Percentiles rank a stretch among this genome's conserved stretches.
Conservation (phyloP, 2,888 invertebrate genomes). For the Cordilura impudica region DNA sequence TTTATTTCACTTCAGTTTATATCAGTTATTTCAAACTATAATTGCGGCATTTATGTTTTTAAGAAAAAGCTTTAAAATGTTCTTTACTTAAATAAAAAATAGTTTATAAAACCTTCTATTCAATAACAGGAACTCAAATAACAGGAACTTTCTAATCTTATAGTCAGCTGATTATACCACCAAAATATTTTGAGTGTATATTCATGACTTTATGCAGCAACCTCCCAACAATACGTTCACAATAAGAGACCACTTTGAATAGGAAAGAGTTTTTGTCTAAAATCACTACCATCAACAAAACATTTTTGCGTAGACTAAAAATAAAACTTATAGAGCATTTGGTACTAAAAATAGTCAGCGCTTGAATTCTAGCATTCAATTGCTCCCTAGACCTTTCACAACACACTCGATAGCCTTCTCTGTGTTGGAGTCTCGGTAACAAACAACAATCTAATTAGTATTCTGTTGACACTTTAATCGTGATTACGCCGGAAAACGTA, state of each 20-base stretch:
- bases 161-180: too few species aligned
- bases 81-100: too few species aligned
- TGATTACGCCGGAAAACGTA: slow-evolving; percentile 77
- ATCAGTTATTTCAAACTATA: too few species aligned
- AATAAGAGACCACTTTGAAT: slow-evolving; percentile 28
- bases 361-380: neutral
- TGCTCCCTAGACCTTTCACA: slow-evolving; percentile 12
- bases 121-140: neutral
- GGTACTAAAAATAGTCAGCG: slow-evolving; percentile 9
- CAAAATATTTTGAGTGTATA: too few species aligned
- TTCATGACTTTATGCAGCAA: too few species aligned
- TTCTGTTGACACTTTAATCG: slow-evolving; percentile 78
- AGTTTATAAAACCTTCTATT: neutral
- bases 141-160: too few species aligned
- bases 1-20: too few species aligned
- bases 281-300: slow-evolving; percentile 40
- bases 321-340: slow-evolving; percentile 22
- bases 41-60: too few species aligned
- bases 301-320: slow-evolving; percentile 26
- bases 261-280: slow-evolving; percentile 29
- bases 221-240: slow-evolving; percentile 16
- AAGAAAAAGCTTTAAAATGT: too few species aligned
- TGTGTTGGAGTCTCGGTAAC: slow-evolving; percentile 36
- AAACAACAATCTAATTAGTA: slow-evolving; percentile 78
- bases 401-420: neutral